Base-by-base conservation (phyloP, 1,140 invertebrate genomes). In the Drosophila saltans region DNA sequence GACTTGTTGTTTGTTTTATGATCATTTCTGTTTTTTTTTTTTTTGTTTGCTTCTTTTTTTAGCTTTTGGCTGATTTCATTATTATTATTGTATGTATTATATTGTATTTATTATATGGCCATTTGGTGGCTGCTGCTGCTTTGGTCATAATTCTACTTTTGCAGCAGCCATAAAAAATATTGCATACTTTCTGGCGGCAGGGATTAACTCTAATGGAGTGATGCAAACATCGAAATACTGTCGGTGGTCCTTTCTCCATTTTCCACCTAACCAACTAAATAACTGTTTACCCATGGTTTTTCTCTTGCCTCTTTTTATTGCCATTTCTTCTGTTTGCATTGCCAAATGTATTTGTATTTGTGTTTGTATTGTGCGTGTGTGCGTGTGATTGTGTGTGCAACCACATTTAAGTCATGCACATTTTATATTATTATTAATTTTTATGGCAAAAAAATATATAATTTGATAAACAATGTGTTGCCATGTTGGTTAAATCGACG, bases 161-260 rank as follows among this genome's bases (percentile, higher is more conserved):
- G 72, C 69, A 48, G 66, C 59, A 59, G 68, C 41, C 76, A 69
- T 72, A 68, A 58, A 73, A 66, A 43, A 60, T 69, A 69, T 48
- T 78, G 73, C 75, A 80, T 76, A 84, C 78, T 85, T 85, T 80
- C 56, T 57, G 57, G 81, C 52, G 60, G 71, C 68, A 65, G 67
- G 88, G 80, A 88, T 85, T 82, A 82, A 65, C 66, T 65, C 80
- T 82, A 86, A 86, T 86, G 80, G 80, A 80, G 81, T 86, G 67
- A 41, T 52, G 45, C 45, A 52, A 52, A 26, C 71, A 33, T 33
- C 36, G 57, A 59, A 59, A 59, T 52, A 10, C 21, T 52, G 45
- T 36, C 3, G 1, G 24, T 0, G 11, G 3, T 2, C 4, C 2
- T 52, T 52, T 52, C 2, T 16, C 45, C 11, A n/a, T 48, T 52